Conservation (phyloP, 2,888 invertebrate genomes). For the Cheilosia soror region DNA sequence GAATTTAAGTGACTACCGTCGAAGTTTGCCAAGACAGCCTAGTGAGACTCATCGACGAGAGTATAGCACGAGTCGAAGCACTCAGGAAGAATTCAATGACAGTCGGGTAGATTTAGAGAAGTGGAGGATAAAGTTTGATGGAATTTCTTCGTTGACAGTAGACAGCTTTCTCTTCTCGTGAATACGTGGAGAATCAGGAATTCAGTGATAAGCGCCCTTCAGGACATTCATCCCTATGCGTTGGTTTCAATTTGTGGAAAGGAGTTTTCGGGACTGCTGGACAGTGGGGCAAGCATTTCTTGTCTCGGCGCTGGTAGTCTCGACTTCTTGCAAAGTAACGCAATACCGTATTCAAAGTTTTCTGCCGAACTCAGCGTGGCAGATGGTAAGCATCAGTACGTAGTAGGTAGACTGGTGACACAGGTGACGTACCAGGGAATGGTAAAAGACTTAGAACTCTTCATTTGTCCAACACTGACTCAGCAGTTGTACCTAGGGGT, state of each 20-base stretch:
- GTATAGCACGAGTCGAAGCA: no score
- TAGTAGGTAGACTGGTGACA: background rate
- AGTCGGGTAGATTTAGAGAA: background rate
- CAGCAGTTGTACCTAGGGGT: background rate
- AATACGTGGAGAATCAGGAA: background rate
- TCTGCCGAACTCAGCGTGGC: background rate
- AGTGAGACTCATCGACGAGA: no score
- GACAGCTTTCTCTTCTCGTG: slow-evolving; percentile 14
- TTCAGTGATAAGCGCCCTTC: no score
- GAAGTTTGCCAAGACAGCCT: no score
- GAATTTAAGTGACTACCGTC: no score
- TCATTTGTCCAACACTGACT: background rate
- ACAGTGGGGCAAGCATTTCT: slow-evolving; percentile 2
- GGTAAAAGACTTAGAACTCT: background rate
- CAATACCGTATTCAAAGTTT: background rate
- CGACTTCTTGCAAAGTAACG: background rate
- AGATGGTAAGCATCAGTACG: background rate
- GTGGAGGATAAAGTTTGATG: slow-evolving; percentile 18
- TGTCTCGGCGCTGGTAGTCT: background rate
- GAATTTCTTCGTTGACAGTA: background rate
- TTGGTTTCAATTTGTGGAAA: background rate
- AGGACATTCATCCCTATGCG: slow-evolving; percentile 13
- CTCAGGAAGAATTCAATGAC: no score
- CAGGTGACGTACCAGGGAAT: background rate
- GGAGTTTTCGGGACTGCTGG: background rate